Evolutionary conservation across 2,113 vertebrate genomes (phyloP).

Genomic region (Passer domesticus): DNA sequence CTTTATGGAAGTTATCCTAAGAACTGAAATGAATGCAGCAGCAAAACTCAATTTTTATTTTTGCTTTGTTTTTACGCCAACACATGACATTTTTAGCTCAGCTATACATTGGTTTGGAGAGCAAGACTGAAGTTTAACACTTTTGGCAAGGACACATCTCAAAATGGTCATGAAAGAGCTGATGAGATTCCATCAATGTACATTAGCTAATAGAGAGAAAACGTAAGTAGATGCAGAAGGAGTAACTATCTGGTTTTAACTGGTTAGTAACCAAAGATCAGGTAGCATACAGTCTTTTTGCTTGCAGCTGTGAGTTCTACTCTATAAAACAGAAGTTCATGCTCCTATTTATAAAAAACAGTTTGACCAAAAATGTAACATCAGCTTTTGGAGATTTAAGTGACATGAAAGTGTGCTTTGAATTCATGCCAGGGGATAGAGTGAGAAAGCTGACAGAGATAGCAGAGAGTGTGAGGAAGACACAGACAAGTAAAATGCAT

Average conservation of each 20-base stretch:
- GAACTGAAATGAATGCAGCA: conserved; percentile 49
- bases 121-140: conserved; percentile 12
- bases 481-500: not conserved
- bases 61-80: conserved; percentile 55
- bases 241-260: conserved; percentile 37
- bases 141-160: conserved; percentile 51
- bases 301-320: not conserved
- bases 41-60: conserved; percentile 54
- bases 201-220: conserved; percentile 58
- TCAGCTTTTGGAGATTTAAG: not conserved
- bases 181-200: conserved; percentile 51
- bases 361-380: not conserved
- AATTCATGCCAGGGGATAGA: not conserved
- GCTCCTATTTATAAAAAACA: not conserved
- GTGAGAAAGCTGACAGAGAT: not conserved
- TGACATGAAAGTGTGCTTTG: not conserved
- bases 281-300: not conserved
- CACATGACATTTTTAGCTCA: conserved; percentile 58
- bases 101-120: conserved; percentile 33
- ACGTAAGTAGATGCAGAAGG: conserved; percentile 38
- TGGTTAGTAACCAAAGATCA: conserved; percentile 1
- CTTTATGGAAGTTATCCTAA: conserved; percentile 44
- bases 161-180: conserved; percentile 48
- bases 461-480: not conserved
- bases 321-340: conserved; percentile 2